Base-by-base conservation (phyloP, 2,888 invertebrate genomes). In the Chironomus tentans region DNA sequence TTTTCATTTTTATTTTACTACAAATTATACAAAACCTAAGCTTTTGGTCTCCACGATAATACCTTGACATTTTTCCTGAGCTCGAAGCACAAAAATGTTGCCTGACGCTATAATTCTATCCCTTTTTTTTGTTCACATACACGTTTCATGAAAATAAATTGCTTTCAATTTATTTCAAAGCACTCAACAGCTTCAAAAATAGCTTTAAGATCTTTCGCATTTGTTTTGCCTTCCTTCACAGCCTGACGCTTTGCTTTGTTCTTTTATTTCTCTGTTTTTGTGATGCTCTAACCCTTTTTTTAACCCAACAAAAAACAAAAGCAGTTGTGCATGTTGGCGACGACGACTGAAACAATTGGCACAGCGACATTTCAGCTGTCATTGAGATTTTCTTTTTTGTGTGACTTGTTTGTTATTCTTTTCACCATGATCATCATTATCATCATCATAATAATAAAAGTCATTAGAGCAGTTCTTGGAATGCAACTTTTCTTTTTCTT, bases 121-220 rank as follows among this genome's bases (percentile, higher is more conserved):
- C 38, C 50, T 48, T 48, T 15, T 4, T 48, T 50, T 50, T 50
- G 13, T 15, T 1, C 50, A 50, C 50, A 50, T n/a, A 50, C 15
- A 50, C 50, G 15, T 50, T 71, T 71, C 70, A 71, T 71, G 71
- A 15, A 56, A 71, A 71, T 71, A 56, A 71, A 71, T 71, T 71
- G 71, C 56, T 71, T 71, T 71, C 71, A 71, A 71, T 71, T 71
- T 56, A 50, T 71, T 71, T 71, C 71, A 71, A 71, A 48, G 24
- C 48, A 71, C 48, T 71, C 71, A 71, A 50, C 50, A 71, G 71
- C 22, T 12, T 38, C 46, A 56, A 15, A 56, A 65, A 65, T 65
- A 24, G 65, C 65, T 65, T 65, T 12, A 65, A 65, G 65, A 65
- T 65, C 21, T 65, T 65, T 65, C 65, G 5, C 56, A 56, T 56